Percentiles rank a stretch among this genome's conserved stretches.
phyloP scores from a whole-genome alignment of 2,888 invertebrate genomes.

The Campopleginae sp. region DNA sequence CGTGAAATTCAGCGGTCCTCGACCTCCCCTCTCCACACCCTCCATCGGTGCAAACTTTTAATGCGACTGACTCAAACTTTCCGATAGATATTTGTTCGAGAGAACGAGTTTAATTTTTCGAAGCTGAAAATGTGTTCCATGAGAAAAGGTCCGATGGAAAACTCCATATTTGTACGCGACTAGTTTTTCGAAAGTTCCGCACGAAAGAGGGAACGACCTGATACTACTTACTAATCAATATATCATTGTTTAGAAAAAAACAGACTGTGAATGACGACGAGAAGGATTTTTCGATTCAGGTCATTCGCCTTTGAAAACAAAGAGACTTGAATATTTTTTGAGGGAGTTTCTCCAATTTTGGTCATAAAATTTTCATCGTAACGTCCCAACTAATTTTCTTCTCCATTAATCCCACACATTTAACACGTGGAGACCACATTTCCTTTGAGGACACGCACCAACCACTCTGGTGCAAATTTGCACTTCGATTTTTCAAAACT shows the following conservation, averaged over 20 bases:
- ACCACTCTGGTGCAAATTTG: no score
- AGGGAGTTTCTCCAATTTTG: conserved; percentile 14
- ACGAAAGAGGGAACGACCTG: conserved; percentile 53
- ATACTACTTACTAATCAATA: conserved; percentile 58
- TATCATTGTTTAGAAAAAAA: conserved; percentile 44
- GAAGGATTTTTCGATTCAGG: conserved; percentile 45
- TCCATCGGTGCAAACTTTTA: conserved; percentile 60
- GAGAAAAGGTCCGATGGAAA: conserved; percentile 31
- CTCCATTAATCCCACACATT: no score
- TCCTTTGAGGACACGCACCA: no score
- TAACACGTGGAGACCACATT: no score
- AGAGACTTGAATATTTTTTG: conserved; percentile 35
- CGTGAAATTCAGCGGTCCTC: conserved; percentile 59
- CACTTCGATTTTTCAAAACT: no score
- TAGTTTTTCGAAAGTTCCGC: conserved; percentile 36
- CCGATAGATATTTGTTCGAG: conserved; percentile 55
- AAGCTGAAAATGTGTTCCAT: conserved; percentile 1
- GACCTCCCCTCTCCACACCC: conserved; percentile 38
- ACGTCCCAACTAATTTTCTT: no score
- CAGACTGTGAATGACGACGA: conserved; percentile 16
- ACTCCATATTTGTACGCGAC: conserved; percentile 24
- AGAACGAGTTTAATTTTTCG: conserved; percentile 60
- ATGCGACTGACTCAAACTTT: conserved; percentile 68
- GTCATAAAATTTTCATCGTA: conserved; percentile 1
- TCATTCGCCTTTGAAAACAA: conserved; percentile 49